A percentile compares a stretch with the other conserved stretches of the same genome.
Conservation (phyloP, 2,797 vertebrate species). For the Zonotrichia albicollis region DNA sequence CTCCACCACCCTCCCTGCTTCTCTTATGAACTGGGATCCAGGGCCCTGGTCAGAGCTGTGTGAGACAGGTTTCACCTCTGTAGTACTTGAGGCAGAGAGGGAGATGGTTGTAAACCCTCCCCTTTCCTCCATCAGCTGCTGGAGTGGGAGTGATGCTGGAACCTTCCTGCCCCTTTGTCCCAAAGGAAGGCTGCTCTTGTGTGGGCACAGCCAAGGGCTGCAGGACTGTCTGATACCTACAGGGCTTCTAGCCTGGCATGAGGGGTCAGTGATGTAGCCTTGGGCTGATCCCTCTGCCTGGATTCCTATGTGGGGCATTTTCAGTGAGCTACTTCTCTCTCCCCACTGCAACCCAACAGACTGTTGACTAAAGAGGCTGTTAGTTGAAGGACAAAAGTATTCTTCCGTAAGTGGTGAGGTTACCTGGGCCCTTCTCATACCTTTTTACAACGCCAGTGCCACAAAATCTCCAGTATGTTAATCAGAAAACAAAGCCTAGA, state of each 20-base stretch:
- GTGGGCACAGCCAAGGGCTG: neutral
- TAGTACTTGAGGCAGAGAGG: neutral
- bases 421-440: neutral
- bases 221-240: neutral
- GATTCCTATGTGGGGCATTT: neutral
- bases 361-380: neutral
- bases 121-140: neutral
- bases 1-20: neutral
- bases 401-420: neutral
- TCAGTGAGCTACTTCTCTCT: neutral
- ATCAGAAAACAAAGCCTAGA: neutral
- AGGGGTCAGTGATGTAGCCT: neutral
- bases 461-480: neutral
- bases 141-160: fast-evolving
- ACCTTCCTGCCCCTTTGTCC: neutral
- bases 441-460: neutral
- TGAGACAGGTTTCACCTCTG: neutral
- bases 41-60: neutral
- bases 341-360: neutral
- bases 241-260: neutral
- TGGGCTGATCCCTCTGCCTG: neutral
- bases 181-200: neutral
- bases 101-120: neutral
- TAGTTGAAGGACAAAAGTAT: neutral
- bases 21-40: neutral